Conservation (phyloP, 2,113 vertebrate genomes). For the Myotis davidii region DNA sequence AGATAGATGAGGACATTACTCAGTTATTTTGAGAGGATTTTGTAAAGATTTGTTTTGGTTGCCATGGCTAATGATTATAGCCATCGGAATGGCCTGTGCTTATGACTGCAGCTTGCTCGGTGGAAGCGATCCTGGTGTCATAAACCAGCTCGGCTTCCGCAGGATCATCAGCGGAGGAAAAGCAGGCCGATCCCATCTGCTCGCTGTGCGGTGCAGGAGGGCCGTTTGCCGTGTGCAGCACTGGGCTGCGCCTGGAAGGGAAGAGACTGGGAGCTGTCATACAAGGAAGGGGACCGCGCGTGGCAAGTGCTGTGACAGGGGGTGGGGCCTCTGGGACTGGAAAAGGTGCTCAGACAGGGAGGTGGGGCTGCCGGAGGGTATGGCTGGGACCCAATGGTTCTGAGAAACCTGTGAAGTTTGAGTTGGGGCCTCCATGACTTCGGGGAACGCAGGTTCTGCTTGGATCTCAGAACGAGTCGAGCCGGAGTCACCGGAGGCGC, state of each 20-base stretch:
- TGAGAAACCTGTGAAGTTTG: neutral
- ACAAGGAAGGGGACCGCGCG: neutral
- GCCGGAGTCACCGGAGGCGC: neutral
- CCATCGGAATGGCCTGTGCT: neutral
- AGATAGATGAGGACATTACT: neutral
- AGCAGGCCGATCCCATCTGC: neutral
- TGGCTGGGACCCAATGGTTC: neutral
- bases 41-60: neutral
- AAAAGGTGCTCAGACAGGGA: neutral
- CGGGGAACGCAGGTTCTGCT: no score
- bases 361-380: rapidly evolving
- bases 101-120: neutral
- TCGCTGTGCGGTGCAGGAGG: neutral
- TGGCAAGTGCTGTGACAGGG: neutral
- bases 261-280: neutral
- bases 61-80: neutral
- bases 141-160: neutral
- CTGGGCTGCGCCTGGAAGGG: neutral
- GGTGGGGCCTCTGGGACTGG: neutral
- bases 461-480: neutral
- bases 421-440: neutral
- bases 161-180: neutral
- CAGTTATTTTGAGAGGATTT: neutral
- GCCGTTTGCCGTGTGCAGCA: neutral
- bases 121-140: neutral